These are phyloP conservation scores for Anagyrus pseudococci DNA, from an alignment of 2,888 invertebrate species.

Conservation along the genomic window DNA sequence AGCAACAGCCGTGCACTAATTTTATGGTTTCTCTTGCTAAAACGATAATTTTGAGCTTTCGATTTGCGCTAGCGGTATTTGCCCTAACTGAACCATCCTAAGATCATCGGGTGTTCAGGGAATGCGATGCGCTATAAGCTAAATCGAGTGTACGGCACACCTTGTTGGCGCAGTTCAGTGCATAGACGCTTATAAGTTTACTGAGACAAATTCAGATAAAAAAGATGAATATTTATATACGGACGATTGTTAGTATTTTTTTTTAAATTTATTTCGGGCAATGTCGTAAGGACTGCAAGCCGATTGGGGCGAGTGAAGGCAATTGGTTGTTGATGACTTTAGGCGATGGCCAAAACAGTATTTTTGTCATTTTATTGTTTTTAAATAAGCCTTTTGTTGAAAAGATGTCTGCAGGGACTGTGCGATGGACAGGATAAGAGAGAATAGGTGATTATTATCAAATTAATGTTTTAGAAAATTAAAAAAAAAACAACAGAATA, in stretches of 20 bases:
- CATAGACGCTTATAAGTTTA: constrained; percentile 24
- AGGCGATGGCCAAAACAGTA: constrained; percentile 37
- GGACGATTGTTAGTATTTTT: constrained; percentile 33
- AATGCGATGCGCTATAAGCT: no score
- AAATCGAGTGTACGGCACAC: constrained; percentile 45
- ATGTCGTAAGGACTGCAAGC: constrained; percentile 24
- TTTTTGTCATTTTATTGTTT: constrained; percentile 39
- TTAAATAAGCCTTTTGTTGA: constrained; percentile 37
- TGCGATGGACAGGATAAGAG: not conserved
- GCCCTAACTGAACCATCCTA: no score
- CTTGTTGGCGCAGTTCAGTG: constrained; percentile 49
- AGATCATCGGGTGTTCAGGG: not conserved
- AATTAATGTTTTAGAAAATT: not conserved
- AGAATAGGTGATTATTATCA: no score
- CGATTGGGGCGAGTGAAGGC: constrained; percentile 18
- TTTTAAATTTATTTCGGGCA: constrained; percentile 31
- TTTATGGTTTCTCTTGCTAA: constrained; percentile 17
- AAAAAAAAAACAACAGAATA: not conserved
- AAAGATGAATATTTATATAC: constrained; percentile 17
- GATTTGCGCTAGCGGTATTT: no score
- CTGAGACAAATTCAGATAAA: constrained; percentile 37
- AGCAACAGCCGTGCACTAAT: constrained; percentile 26
- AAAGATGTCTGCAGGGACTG: not conserved
- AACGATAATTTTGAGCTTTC: constrained; percentile 6
- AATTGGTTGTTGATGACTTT: constrained; percentile 27